Conservation (phyloP, 2,888 invertebrate species). For the Holacanthella duospinosa region DNA sequence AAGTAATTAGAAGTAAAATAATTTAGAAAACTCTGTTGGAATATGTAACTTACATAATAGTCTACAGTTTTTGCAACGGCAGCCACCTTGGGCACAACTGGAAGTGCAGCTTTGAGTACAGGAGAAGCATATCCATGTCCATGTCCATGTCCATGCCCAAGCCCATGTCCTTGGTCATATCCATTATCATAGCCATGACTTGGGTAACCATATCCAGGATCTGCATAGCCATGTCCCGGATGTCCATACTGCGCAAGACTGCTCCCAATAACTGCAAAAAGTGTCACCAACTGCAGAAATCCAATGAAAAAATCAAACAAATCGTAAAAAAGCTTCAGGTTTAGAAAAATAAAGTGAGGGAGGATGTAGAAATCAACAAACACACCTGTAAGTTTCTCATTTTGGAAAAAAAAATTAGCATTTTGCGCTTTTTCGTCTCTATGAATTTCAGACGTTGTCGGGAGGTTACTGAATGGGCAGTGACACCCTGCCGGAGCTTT, state of each 20-base stretch:
- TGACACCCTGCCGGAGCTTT: background rate
- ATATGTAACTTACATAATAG: conserved; percentile 19
- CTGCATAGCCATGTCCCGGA: background rate
- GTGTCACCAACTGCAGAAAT: background rate
- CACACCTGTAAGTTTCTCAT: background rate
- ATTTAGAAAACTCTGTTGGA: too few relatives aligned
- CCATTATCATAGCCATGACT: background rate
- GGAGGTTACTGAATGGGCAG: background rate
- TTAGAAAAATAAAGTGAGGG: background rate
- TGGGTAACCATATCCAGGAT: background rate
- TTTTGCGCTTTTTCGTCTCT: background rate
- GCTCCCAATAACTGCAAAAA: background rate
- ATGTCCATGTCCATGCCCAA: conserved; percentile 5
- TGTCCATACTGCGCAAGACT: background rate
- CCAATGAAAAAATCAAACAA: background rate
- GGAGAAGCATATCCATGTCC: conserved; percentile 9
- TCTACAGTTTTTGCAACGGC: conserved; percentile 15
- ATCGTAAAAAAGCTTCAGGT: background rate
- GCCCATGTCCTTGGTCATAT: background rate
- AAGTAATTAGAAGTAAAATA: too few relatives aligned
- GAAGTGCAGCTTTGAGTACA: background rate
- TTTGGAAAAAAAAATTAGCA: background rate
- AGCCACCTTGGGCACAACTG: background rate
- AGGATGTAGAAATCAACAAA: background rate
- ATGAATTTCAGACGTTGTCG: background rate